Evolutionary conservation across 2,888 invertebrate species (phyloP).

Genomic region (Julus scandinavius): DNA sequence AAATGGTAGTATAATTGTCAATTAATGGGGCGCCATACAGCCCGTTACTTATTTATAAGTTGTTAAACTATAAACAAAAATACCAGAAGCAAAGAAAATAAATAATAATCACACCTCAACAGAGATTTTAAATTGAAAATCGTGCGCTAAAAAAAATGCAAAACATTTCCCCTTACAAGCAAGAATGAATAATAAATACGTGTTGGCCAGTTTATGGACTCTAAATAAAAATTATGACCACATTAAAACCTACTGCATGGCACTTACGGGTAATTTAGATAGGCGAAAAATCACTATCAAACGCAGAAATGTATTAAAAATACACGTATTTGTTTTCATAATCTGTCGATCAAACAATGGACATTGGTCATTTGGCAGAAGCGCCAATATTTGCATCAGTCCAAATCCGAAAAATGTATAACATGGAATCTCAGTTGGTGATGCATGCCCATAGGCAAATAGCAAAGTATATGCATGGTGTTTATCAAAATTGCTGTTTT

Average conservation of each 20-base stretch:
- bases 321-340: background rate
- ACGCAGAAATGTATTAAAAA: background rate
- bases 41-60: background rate
- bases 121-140: background rate
- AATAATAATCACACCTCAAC: background rate
- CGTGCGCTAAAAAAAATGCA: background rate
- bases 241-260: background rate
- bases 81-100: background rate
- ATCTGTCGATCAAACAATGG: background rate
- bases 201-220: background rate
- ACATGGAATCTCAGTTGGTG: background rate
- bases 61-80: background rate
- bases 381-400: background rate
- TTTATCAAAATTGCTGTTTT: conserved; percentile 10
- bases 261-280: background rate
- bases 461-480: background rate
- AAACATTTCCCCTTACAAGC: background rate
- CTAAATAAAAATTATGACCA: conserved; percentile 22
- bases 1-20: too few relatives aligned
- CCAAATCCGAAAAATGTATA: background rate
- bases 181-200: background rate
- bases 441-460: background rate
- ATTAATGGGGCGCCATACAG: too few relatives aligned
- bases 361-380: background rate
- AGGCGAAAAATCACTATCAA: conserved; percentile 25